Conservation (phyloP, 2,113 vertebrate genomes). For the Falcunculus frontatus region DNA sequence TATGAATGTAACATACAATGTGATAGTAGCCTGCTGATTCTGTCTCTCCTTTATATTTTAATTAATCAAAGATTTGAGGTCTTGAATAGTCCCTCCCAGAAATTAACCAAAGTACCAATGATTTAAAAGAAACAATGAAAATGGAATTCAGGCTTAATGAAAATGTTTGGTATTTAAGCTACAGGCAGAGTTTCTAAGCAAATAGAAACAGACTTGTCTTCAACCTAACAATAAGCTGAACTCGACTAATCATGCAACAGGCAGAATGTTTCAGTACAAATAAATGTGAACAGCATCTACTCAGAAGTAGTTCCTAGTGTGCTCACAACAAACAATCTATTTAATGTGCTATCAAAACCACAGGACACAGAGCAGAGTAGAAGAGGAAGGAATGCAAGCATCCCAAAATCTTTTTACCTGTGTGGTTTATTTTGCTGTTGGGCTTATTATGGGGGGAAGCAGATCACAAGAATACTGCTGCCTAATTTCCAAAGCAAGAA, state of each 20-base stretch:
- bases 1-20: background rate
- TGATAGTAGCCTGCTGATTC: background rate
- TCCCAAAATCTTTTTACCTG: background rate
- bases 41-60: background rate
- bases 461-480: background rate
- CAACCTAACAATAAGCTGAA: background rate
- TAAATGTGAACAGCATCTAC: background rate
- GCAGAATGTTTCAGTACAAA: background rate
- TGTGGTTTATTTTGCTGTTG: background rate
- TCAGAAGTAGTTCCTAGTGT: background rate
- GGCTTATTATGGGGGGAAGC: background rate
- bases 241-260: background rate
- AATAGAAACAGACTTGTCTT: background rate
- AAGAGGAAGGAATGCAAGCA: background rate
- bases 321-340: background rate
- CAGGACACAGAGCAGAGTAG: background rate
- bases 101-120: background rate
- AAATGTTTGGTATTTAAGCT: background rate
- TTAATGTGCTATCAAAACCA: background rate
- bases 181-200: background rate
- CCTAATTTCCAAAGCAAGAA: background rate
- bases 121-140: background rate
- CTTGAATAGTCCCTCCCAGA: background rate
- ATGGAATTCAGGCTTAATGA: background rate
- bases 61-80: background rate